phyloP scores from a whole-genome alignment of 1,140 invertebrate genomes.

The Drosophila littoralis region DNA sequence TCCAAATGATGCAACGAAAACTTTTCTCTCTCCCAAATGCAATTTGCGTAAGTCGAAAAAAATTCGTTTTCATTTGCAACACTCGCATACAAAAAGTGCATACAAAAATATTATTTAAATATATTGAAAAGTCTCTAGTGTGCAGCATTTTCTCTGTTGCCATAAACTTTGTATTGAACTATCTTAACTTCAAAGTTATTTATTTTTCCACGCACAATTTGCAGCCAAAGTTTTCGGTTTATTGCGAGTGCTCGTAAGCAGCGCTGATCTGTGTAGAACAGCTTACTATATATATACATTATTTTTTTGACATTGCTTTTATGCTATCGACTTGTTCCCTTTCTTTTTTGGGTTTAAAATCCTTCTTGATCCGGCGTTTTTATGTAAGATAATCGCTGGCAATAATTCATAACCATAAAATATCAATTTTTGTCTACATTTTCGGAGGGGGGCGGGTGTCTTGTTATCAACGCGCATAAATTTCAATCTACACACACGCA shows the following conservation, averaged over 20 bases:
- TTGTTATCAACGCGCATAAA: constrained; percentile 67
- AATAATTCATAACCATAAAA: constrained; percentile 83
- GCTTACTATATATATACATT: constrained; percentile 23
- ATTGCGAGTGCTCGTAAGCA: constrained; percentile 23
- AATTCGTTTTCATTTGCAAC: constrained; percentile 7
- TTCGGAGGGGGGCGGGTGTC: constrained; percentile 32
- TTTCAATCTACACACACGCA: constrained; percentile 53
- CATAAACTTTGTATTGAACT: constrained; percentile 18
- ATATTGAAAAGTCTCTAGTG: constrained; percentile 22
- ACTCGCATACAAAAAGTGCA: constrained; percentile 43
- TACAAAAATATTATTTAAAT: constrained; percentile 61
- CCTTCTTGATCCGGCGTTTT: constrained; percentile 46
- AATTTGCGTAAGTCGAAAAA: constrained; percentile 4
- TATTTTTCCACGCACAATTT: constrained; percentile 8
- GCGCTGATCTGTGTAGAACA: neutral
- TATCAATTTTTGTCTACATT: constrained; percentile 78
- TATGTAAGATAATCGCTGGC: constrained; percentile 66
- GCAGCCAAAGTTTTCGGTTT: constrained; percentile 13
- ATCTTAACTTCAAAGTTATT: constrained; percentile 19
- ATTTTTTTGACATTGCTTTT: constrained; percentile 26
- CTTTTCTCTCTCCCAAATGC: constrained; percentile 3
- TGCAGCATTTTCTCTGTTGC: constrained; percentile 46
- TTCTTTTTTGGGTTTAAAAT: constrained; percentile 14
- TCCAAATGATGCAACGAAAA: neutral
- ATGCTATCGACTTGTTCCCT: constrained; percentile 23